Evolutionary conservation across 2,888 invertebrate species (phyloP).

Genomic region (Zaprionus obscuricornis): DNA sequence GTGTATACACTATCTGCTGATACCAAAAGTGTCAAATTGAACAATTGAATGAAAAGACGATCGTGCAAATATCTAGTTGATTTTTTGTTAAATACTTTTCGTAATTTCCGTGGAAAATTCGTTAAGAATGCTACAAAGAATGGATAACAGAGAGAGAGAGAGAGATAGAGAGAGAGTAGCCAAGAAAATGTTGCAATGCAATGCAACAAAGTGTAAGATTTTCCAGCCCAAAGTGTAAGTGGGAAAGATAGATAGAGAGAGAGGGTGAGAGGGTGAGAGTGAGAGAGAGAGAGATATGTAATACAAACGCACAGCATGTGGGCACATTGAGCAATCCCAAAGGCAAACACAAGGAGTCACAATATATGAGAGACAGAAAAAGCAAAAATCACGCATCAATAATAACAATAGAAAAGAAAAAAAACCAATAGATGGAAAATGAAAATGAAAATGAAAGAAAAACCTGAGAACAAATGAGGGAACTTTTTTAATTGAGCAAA

Average conservation of each 20-base stretch:
- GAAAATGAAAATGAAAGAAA: conserved; percentile 4
- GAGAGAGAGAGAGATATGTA: background rate
- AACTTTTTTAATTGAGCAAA: conserved; percentile 75
- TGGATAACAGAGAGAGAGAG: conserved; percentile 39
- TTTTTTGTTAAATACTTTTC: conserved; percentile 39
- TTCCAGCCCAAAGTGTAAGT: too few species aligned
- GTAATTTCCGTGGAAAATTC: conserved; percentile 69
- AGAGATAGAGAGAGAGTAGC: background rate
- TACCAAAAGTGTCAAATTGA: conserved; percentile 4
- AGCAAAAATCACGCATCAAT: conserved; percentile 64
- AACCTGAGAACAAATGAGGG: background rate
- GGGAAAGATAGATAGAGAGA: conserved; percentile 47
- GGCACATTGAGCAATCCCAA: conserved; percentile 62
- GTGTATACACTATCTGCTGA: background rate
- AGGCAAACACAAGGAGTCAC: conserved; percentile 53
- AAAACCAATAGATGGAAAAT: conserved; percentile 11
- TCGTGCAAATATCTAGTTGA: conserved; percentile 32
- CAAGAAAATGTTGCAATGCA: too few species aligned
- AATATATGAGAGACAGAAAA: conserved; percentile 35
- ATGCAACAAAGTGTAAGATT: too few species aligned
- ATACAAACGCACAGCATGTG: conserved; percentile 68
- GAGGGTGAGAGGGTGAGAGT: conserved; percentile 15
- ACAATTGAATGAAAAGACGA: conserved; percentile 14
- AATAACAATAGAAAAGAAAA: conserved; percentile 47
- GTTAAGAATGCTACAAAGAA: conserved; percentile 43